Evolutionary conservation across 2,797 vertebrate species (phyloP), one percentile per base, ranked within the genome.

Genomic region (Novumbra hubbsi): DNA sequence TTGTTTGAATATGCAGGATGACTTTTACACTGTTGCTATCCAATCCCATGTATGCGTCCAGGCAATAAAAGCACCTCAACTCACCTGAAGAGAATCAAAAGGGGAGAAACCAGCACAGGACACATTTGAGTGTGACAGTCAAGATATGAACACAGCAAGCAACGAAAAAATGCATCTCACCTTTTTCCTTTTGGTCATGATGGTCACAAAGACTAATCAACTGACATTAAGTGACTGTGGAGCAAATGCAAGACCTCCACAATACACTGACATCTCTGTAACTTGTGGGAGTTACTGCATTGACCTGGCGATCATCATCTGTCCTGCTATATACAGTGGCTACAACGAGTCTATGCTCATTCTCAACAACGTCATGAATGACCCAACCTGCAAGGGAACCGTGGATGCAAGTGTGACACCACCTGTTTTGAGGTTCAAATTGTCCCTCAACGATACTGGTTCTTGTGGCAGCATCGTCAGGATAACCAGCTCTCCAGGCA

Each of bases 271-370:
- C 75, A 94, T 94, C 1, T 3, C 78, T 4, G 93, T 94, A 76
- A 0, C 60, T 1, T 94, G 94, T 57, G 93, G 94, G 12, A 92
- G 92, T 11, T 80, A 88, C 24, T 78, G 85, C 73, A 92, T 94
- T 30, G 55, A 48, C 3, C 77, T 92, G 66, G 78, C 81, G 0
- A 84, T 92, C 74, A 79, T 79, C 71, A 73, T 88, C 62, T 92
- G 91, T 67, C 91, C 91, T n/a, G 85, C 83, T n/a, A 62, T 87
- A 16, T 90, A 82, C 78, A 80, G 82, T 2, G 91, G 91, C 73
- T 91, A 89, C 82, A 92, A 91, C 7, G 89, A 90, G 73, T 45
- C 41, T 12, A 9, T 45, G 41, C 41, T 45, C 11, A 45, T 45
- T 12, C 41, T 45, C 41, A 45, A 92, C 74, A 50, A 77, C 64